Base-by-base conservation (phyloP, 1,140 invertebrate species). In the Episyrphus balteatus region DNA sequence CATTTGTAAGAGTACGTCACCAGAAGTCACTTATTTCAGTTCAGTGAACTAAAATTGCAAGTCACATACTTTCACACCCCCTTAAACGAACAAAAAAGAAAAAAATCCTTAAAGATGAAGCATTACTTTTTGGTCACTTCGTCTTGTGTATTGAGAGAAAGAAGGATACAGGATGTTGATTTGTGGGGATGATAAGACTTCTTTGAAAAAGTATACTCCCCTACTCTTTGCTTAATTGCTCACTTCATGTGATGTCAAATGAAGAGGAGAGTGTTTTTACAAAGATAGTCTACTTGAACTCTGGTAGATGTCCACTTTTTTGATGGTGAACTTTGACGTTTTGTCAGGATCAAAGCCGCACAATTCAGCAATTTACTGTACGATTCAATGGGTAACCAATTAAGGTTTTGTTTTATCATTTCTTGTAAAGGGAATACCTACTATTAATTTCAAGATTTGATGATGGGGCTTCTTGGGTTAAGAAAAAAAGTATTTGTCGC, bases 31-130 rank as follows among this genome's bases (percentile, higher is more conserved):
- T 42, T 42, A 42, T 17, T 42, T 42, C 40, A 18, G 15, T 18
- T 42, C 40, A 42, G 15, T 42, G 40, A 42, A 21, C 40, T 42
- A 17, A 21, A 42, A 42, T 42, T 42, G 40, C 40, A 42, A 42
- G 40, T 42, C 40, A 42, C 40, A 42, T 42, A 42, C 40, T 42
- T 42, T 42, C 40, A 42, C 40, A 42, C 40, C 40, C 40, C 18
- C 15, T 13, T 42, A 7, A 13, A 17, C 7, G 11, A 5, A 21
- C 40, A 18, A 42, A 42, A 3, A 5, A 7, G 40, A 5, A 14
- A 17, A 42, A 7, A 5, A 6, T 18, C 7, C 13, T 5, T 26
- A 26, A 26, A 26, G 21, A 26, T 26, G 21, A 26, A 26, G 21
- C 21, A 26, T 26, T 26, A 26, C 21, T 26, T 26, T 26, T 26